phyloP scores from a whole-genome alignment of 2,888 invertebrate species.

The Cephus rjabovi region DNA sequence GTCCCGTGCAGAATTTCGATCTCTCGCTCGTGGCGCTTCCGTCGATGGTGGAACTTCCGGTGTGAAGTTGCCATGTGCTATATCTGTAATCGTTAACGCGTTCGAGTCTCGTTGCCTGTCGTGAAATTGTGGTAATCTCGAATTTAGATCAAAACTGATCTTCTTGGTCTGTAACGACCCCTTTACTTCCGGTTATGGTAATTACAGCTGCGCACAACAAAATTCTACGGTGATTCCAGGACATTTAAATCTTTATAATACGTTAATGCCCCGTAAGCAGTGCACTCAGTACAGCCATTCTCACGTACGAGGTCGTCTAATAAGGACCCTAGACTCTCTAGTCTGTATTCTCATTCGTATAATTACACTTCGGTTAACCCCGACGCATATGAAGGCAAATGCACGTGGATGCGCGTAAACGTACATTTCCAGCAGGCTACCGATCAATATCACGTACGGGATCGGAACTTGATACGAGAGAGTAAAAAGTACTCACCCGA shows the following conservation, averaged over 20 bases:
- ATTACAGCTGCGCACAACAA: neutral
- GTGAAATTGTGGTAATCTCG: neutral
- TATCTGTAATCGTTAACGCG: slow-evolving; percentile 60
- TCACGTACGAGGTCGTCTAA: neutral
- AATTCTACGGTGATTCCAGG: neutral
- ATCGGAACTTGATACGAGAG: neutral
- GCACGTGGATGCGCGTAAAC: neutral
- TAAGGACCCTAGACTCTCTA: neutral
- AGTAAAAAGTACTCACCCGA: slow-evolving; percentile 72
- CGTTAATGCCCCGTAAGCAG: neutral
- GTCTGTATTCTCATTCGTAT: neutral
- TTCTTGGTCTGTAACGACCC: neutral
- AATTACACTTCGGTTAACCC: neutral
- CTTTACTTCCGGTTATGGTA: neutral
- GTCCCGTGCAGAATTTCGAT: slow-evolving; percentile 55
- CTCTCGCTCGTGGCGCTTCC: slow-evolving; percentile 57
- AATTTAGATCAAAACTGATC: neutral
- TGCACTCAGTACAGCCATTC: neutral
- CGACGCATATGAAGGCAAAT: neutral
- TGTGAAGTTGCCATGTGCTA: slow-evolving; percentile 72
- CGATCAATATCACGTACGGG: neutral
- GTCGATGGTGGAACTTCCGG: slow-evolving; percentile 67
- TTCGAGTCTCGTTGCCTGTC: neutral
- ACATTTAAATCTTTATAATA: neutral
- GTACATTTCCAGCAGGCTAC: neutral